Conservation (phyloP, 2,888 invertebrate genomes). For the Belgica antarctica region DNA sequence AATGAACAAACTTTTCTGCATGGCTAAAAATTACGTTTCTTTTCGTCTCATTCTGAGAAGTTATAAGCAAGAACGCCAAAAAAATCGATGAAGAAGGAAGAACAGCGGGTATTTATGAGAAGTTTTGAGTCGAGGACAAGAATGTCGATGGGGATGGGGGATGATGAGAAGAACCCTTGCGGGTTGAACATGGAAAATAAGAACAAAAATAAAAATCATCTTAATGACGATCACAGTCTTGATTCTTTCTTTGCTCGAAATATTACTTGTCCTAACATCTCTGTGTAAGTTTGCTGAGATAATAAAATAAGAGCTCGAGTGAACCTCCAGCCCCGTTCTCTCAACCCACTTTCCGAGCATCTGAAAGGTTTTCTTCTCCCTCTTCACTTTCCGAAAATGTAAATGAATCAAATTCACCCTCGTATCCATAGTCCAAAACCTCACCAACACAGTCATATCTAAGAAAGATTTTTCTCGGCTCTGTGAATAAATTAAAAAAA, state of each 20-base stretch:
- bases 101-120: not conserved
- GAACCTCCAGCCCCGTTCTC: not conserved
- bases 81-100: not conserved
- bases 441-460: too few species aligned
- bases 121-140: not conserved
- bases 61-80: not conserved
- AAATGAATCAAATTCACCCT: not conserved
- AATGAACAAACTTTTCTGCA: too few species aligned
- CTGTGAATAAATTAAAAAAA: not conserved
- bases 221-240: not conserved
- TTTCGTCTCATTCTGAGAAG: not conserved
- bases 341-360: not conserved
- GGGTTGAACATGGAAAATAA: not conserved
- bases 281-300: not conserved
- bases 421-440: not conserved
- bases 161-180: not conserved
- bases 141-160: not conserved
- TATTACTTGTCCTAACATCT: not conserved
- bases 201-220: not conserved
- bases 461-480: not conserved
- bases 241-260: not conserved
- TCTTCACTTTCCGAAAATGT: not conserved
- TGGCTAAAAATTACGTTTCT: too few species aligned
- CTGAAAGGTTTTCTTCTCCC: not conserved
- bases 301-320: not conserved